Conservation (phyloP, 1,140 invertebrate genomes). For the Amphibalanus amphitrite region DNA sequence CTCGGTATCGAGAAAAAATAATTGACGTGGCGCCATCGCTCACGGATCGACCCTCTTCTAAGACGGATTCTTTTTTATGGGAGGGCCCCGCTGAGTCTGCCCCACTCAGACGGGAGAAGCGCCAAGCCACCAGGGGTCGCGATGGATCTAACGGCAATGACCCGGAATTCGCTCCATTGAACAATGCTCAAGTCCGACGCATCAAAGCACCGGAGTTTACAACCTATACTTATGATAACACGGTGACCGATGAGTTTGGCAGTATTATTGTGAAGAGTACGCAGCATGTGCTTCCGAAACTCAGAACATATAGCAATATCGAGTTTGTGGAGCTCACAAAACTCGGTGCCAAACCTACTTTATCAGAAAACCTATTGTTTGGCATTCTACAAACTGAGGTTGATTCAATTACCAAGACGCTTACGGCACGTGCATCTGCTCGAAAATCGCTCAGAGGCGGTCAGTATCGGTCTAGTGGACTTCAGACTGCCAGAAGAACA, state of each 20-base stretch:
- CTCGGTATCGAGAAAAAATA: neutral
- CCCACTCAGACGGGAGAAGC: constrained; percentile 35
- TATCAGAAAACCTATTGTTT: neutral
- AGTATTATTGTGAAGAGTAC: constrained; percentile 16
- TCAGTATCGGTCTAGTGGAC: too few relatives aligned
- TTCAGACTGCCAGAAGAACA: too few relatives aligned
- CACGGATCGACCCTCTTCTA: constrained; percentile 6
- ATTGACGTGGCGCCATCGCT: neutral
- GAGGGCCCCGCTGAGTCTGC: constrained; percentile 38
- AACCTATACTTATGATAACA: constrained; percentile 20
- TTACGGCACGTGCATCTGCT: neutral
- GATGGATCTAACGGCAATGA: neutral
- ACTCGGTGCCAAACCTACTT: neutral
- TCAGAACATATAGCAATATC: constrained; percentile 15
- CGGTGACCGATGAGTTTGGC: constrained; percentile 15
- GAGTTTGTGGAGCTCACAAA: constrained; percentile 16
- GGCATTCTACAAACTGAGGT: neutral
- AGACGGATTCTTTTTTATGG: constrained; percentile 37
- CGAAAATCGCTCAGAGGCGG: neutral
- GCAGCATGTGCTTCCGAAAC: constrained; percentile 18
- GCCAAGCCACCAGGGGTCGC: constrained; percentile 19
- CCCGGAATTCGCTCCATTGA: neutral
- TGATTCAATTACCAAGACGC: neutral
- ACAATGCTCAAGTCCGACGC: neutral
- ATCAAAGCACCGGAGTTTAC: constrained; percentile 11